A percentile compares a stretch with the other conserved stretches of the same genome.
These are phyloP conservation scores for Leucoma salicis DNA, from an alignment of 2,888 invertebrate species.

Conservation along the genomic window DNA sequence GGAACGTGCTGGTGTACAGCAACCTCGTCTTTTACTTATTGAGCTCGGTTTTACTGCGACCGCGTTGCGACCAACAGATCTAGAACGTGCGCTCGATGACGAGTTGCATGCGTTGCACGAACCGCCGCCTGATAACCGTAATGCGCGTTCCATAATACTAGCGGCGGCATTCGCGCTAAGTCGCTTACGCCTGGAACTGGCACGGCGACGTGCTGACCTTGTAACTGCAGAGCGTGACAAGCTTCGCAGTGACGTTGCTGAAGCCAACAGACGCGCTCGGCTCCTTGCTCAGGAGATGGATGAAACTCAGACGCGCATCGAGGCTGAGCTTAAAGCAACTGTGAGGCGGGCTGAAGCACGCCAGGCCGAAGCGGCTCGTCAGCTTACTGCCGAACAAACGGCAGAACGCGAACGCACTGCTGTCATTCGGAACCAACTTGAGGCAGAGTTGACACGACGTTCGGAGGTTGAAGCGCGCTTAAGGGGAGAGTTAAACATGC, in stretches of 20 bases:
- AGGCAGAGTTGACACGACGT: constrained; percentile 84
- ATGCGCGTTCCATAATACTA: constrained; percentile 63
- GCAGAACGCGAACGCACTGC: constrained; percentile 89
- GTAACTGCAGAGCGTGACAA: constrained; percentile 91
- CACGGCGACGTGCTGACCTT: constrained; percentile 86
- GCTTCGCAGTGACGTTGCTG: constrained; percentile 88
- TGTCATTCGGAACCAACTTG: constrained; percentile 81
- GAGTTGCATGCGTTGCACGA: constrained; percentile 68
- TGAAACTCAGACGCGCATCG: constrained; percentile 92
- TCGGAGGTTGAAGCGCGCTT: constrained; percentile 86
- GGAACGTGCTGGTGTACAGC: constrained; percentile 86
- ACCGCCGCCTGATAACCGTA: constrained; percentile 40
- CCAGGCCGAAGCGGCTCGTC: constrained; percentile 88
- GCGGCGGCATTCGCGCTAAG: constrained; percentile 86
- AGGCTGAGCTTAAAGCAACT: constrained; percentile 87
- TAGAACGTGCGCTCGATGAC: constrained; percentile 86
- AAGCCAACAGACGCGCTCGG: constrained; percentile 91
- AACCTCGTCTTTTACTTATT: constrained; percentile 84
- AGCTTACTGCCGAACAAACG: constrained; percentile 85
- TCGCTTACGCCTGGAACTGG: constrained; percentile 86
- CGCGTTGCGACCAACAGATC: constrained; percentile 82
- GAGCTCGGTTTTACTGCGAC: constrained; percentile 85
- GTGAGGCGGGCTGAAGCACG: constrained; percentile 87
- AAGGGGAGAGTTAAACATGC: constrained; percentile 82
- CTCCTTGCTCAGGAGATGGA: constrained; percentile 95